Base-by-base conservation (phyloP, 2,113 vertebrate genomes). In the Gambusia holbrooki region DNA sequence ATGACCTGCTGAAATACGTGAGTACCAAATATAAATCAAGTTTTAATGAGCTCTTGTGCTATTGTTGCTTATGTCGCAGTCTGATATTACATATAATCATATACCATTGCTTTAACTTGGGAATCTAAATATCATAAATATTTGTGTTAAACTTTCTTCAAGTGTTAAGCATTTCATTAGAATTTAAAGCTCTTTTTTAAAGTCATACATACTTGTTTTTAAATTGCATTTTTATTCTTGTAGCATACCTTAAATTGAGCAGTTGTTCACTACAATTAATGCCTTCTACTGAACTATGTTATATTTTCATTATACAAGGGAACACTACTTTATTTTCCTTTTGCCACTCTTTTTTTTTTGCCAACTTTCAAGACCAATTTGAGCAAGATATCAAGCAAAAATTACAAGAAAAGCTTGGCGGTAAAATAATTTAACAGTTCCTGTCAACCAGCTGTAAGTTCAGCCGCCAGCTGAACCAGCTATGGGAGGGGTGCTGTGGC, bases 401-500 rank as follows among this genome's bases (percentile, higher is more conserved):
- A 30, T 71, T 42, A 5, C 40, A n/a, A 0, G 37, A 48, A 71
- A 12, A 48, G 10, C 6, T 48, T 61, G 32, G 30, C 8, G 25
- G 45, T 30, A 29, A 62, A 66, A 65, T 73, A n/a, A n/a, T 65
- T 11, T 3, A 35, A 65, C 33, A n/a, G 10, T 37, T 76, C n/a
- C 25, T 66, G 9, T 45, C 15, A 33, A 37, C 25, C 63, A 75
- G 15, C 70, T 80, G 58, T 3, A 25, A 10, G 15, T 25, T 54
- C 51, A 54, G 27, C 32, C 29, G 32, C 27, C 30, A 27, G 71
- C 48, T 69, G 32, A 1, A 35, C 33, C 58, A 3, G 25, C 80
- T 84, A 81, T 79, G 85, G 89, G 90, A 82, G 89, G 82, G 83
- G 88, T 87, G 19, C 63, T 48, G 51, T 33, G 40, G 54, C 35